Evolutionary conservation across 1,140 invertebrate genomes (phyloP), one percentile per base, ranked within the genome.

Genomic region (Aricia agestis): DNA sequence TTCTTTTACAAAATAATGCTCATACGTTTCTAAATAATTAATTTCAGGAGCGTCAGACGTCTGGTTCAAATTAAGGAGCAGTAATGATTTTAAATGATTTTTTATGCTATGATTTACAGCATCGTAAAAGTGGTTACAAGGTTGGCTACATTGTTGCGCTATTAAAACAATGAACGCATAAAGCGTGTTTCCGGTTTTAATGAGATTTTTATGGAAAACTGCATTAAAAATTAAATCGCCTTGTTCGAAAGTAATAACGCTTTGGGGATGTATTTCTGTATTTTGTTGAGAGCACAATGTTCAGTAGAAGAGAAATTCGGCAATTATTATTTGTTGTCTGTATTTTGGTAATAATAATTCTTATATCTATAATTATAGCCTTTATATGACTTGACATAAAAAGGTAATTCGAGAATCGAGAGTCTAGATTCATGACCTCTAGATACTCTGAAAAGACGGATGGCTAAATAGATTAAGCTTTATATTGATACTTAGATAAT

Each of bases 131-230:
- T 36, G 68, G 68, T 69, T 61, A 61, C 68, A 59, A 36, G 25
- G 57, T 61, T 69, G 25, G 59, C 57, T 63, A 36, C n/a, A 32
- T n/a, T 59, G 58, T 61, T 61, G 58, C 59, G 59, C 58, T 61
- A 69, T 61, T 61, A 69, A 69, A 61, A 69, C 68, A 69, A 69
- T 69, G 68, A 69, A 63, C 18, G 15, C 58, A 63, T 63, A 63
- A 63, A 63, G 59, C 59, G 59, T 63, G 59, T 63, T 63, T 63
- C 59, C 59, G 59, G 18, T 63, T 63, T 63, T 82, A 80, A 82
- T 78, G 78, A 79, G 70, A 71, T 32, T 75, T 71, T 72, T 72
- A 69, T 71, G 73, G 72, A 70, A 66, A 72, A 63, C 69, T 71
- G 68, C 71, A 63, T 63, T 63, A 11, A 63, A 63, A 63, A 63